Conservation (phyloP, 92 coral and sea anemone species). For the Palythoa grandiflora region DNA sequence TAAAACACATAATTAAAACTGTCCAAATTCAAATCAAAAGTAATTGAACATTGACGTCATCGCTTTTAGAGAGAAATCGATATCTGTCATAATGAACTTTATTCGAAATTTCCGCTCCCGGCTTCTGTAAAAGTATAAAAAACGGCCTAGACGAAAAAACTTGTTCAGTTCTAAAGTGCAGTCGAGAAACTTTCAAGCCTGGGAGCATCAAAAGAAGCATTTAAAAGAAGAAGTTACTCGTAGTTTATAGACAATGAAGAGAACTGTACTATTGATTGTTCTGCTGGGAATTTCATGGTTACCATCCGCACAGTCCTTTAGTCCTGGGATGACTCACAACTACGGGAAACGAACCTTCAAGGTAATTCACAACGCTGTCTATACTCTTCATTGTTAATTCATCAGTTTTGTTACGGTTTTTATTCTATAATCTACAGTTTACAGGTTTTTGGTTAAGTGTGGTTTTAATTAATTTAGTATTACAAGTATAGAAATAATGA, state of each 20-base stretch:
- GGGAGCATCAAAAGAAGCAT: neutral
- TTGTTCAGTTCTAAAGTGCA: neutral
- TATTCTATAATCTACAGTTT: neutral
- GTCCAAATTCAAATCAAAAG: neutral
- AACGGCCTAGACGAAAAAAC: neutral
- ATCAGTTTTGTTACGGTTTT: neutral
- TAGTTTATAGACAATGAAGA: neutral
- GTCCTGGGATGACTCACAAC: constrained; percentile 2
- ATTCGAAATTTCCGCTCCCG: neutral
- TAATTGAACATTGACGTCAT: neutral
- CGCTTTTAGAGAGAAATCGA: neutral
- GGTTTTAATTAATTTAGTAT: too few relatives aligned
- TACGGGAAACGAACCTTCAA: neutral
- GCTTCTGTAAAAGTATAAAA: neutral
- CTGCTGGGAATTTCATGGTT: neutral
- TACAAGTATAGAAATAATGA: too few relatives aligned
- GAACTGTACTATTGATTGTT: neutral
- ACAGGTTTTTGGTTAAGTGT: too few relatives aligned
- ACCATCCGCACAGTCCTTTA: neutral
- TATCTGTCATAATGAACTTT: neutral
- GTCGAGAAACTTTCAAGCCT: neutral
- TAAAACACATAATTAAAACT: neutral
- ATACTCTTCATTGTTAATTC: neutral
- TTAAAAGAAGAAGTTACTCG: neutral
- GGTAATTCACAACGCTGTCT: neutral